phyloP scores from a whole-genome alignment of 2,888 invertebrate genomes.

The Galerucella pusilla region DNA sequence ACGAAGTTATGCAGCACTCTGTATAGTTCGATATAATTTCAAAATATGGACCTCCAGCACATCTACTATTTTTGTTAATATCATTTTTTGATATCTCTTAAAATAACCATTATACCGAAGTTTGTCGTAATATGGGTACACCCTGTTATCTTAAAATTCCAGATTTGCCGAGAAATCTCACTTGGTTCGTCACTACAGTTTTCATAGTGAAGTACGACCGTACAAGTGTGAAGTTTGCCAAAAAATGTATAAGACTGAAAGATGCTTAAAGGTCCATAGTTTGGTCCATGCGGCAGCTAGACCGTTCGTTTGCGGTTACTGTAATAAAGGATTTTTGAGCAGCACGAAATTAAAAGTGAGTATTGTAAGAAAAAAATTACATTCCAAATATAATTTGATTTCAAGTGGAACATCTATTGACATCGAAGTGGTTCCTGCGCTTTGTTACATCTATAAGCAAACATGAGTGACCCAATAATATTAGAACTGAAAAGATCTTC shows the following conservation, averaged over 20 bases:
- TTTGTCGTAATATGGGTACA: too few relatives aligned
- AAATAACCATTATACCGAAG: too few relatives aligned
- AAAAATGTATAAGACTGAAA: constrained; percentile 70
- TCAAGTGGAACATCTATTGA: not conserved
- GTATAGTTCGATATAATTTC: too few relatives aligned
- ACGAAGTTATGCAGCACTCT: too few relatives aligned
- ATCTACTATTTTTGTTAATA: too few relatives aligned
- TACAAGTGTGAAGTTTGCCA: constrained; percentile 67
- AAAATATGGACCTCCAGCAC: too few relatives aligned
- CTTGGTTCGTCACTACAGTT: constrained; percentile 63
- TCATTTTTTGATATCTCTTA: too few relatives aligned
- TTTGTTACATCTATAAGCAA: too few relatives aligned
- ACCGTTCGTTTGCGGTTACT: constrained; percentile 68
- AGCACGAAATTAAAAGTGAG: constrained; percentile 68
- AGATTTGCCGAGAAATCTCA: constrained; percentile 66
- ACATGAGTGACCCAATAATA: too few relatives aligned
- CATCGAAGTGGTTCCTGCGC: too few relatives aligned
- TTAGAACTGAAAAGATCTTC: too few relatives aligned
- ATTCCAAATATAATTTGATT: not conserved
- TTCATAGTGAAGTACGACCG: constrained; percentile 63
- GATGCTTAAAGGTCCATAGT: constrained; percentile 70
- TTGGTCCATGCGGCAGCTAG: constrained; percentile 68
- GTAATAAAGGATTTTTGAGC: constrained; percentile 70
- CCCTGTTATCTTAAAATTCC: constrained; percentile 37
- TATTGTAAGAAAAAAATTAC: not conserved